Evolutionary conservation across 2,797 vertebrate genomes (phyloP), one percentile per base, ranked within the genome.

Genomic region (Neoniphon sammara): DNA sequence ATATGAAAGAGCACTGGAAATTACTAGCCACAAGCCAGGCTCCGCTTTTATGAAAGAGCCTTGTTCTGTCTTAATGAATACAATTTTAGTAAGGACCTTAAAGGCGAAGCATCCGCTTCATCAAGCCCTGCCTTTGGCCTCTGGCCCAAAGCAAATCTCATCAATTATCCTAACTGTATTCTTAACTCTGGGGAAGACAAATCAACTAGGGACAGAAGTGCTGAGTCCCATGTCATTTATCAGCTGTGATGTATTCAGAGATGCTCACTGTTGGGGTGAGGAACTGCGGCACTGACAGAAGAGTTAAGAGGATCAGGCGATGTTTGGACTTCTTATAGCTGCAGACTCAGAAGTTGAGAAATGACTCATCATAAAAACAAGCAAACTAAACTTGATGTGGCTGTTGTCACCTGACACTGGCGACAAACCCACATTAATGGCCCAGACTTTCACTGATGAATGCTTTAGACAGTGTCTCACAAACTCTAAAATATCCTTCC

Each of bases 301-400:
- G 18, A 31, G 65, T 31, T 15, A 59, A 54, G 27, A 58, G 27
- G 46, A 75, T 10, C 20, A 20, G 49, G 49, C 20, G 8, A 10
- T 15, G 58, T 64, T 60, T 77, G 42, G n/a, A 74, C 34, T 42
- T 53, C 52, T 9, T 49, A 75, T 31, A 78, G 50, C 34, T 0
- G 30, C 64, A 62, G 69, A 76, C 49, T 72, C 61, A 79, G 66
- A 50, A 15, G n/a, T 21, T 27, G 15, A 68, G 17, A 52, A 46
- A 70, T 34, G 65, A 86, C 61, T 81, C 67, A 62, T 23, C 53
- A 7, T 17, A 64, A 30, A 21, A 73, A 39, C 3, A 1, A 78
- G n/a, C 54, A 58, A 77, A 79, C 73, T 59, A 85, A 71, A 73
- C 39, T 27, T 44, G 66, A 31, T 75, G 59, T 61, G 39, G 47